phyloP scores from a whole-genome alignment of 2,797 vertebrate species.

The Xenopus petersii region DNA sequence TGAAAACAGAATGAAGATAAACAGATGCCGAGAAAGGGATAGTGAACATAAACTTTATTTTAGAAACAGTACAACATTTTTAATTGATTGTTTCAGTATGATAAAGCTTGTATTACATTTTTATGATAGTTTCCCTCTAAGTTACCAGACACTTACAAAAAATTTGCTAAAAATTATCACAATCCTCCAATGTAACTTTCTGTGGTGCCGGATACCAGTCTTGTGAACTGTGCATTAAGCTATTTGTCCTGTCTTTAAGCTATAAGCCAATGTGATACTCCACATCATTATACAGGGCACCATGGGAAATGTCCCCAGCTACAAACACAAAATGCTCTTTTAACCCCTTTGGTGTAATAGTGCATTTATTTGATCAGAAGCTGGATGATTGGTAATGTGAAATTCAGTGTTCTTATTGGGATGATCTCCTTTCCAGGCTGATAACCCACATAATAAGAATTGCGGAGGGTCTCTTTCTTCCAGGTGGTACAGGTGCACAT shows the following conservation, averaged over 20 bases:
- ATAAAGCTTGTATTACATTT: too few relatives aligned
- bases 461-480: constrained; percentile 67
- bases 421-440: constrained; percentile 51
- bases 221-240: neutral
- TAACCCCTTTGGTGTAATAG: constrained; percentile 51
- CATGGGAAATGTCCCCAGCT: neutral
- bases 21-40: too few relatives aligned
- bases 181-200: neutral
- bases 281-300: constrained; percentile 12
- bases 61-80: too few relatives aligned
- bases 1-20: too few relatives aligned
- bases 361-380: constrained; percentile 63
- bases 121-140: too few relatives aligned
- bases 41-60: too few relatives aligned
- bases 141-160: too few relatives aligned
- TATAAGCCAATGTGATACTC: constrained; percentile 20
- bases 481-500: constrained; percentile 71
- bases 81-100: too few relatives aligned
- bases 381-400: constrained; percentile 57
- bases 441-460: constrained; percentile 67
- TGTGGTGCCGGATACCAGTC: neutral
- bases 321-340: constrained; percentile 2
- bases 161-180: neutral
- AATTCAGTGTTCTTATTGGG: constrained; percentile 62
- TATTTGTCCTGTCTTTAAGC: neutral